Evolutionary conservation across 1,140 invertebrate genomes (phyloP).

Genomic region (Rhopalosiphum padi): DNA sequence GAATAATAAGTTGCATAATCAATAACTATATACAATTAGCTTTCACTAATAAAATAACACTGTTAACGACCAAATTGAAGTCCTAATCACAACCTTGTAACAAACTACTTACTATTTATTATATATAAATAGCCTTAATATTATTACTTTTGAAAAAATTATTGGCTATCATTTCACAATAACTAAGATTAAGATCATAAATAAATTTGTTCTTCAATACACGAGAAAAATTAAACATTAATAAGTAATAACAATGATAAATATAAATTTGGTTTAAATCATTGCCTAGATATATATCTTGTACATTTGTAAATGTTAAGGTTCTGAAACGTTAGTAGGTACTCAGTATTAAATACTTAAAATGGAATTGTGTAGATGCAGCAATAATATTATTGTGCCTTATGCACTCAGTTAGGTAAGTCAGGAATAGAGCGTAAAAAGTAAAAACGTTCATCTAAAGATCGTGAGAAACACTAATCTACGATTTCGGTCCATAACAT

Average conservation of each 20-base stretch:
- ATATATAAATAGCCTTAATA: not conserved
- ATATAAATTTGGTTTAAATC: not conserved
- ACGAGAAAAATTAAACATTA: too few relatives aligned
- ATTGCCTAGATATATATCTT: not conserved
- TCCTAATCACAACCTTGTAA: too few relatives aligned
- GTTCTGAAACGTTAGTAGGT: not conserved
- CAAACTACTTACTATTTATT: too few relatives aligned
- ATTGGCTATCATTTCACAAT: not conserved
- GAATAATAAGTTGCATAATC: not conserved
- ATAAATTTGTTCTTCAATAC: too few relatives aligned
- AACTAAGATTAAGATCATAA: too few relatives aligned
- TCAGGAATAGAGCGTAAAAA: not conserved
- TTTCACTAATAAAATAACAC: not conserved
- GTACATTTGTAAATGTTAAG: not conserved
- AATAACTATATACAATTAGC: not conserved
- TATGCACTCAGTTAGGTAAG: not conserved
- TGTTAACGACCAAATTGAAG: not conserved
- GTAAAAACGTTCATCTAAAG: not conserved
- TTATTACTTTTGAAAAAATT: not conserved
- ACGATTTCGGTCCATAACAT: not conserved
- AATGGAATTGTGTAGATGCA: not conserved
- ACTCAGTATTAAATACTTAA: not conserved
- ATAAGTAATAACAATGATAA: not conserved
- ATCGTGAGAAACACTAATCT: not conserved
- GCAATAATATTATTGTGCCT: not conserved